Evolutionary conservation across 2,888 invertebrate genomes (phyloP).

Genomic region (Tiliacea aurago): DNA sequence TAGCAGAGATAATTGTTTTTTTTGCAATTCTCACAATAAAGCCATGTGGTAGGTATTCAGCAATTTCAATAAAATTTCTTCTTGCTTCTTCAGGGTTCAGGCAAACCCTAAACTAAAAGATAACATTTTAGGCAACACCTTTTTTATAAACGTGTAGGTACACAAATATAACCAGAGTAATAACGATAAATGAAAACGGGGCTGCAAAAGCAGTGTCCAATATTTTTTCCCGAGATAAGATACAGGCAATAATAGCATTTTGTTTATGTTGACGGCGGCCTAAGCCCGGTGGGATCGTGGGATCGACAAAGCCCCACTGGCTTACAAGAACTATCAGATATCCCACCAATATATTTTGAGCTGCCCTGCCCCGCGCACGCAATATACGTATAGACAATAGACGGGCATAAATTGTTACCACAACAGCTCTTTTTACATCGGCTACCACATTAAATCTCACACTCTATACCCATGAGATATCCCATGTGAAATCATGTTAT

Average conservation of each 20-base stretch:
- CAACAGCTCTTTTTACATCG: constrained; percentile 34
- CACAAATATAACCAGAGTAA: constrained; percentile 56
- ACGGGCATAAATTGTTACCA: constrained; percentile 7
- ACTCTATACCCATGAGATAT: constrained; percentile 73
- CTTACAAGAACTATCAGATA: constrained; percentile 74
- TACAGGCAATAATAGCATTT: constrained; percentile 86
- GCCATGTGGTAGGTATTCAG: no score
- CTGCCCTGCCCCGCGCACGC: constrained; percentile 39
- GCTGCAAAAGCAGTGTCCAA: constrained; percentile 72
- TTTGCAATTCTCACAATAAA: not conserved
- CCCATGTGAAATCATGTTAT: constrained; percentile 73
- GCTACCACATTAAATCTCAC: constrained; percentile 71
- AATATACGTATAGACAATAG: not conserved
- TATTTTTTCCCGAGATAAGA: constrained; percentile 85
- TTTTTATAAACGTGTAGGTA: constrained; percentile 43
- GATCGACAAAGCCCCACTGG: constrained; percentile 62
- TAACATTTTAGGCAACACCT: constrained; percentile 42
- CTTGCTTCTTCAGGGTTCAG: not conserved
- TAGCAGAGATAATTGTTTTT: not conserved
- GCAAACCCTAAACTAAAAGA: constrained; percentile 31
- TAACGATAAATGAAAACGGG: constrained; percentile 74
- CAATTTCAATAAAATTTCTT: constrained; percentile 38
- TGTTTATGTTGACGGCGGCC: constrained; percentile 87
- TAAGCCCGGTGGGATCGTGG: constrained; percentile 75
- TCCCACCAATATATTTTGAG: constrained; percentile 67